Evolutionary conservation across 2,113 vertebrate genomes (phyloP), one percentile per base, ranked within the genome.

Genomic region (Perca schrenkii): DNA sequence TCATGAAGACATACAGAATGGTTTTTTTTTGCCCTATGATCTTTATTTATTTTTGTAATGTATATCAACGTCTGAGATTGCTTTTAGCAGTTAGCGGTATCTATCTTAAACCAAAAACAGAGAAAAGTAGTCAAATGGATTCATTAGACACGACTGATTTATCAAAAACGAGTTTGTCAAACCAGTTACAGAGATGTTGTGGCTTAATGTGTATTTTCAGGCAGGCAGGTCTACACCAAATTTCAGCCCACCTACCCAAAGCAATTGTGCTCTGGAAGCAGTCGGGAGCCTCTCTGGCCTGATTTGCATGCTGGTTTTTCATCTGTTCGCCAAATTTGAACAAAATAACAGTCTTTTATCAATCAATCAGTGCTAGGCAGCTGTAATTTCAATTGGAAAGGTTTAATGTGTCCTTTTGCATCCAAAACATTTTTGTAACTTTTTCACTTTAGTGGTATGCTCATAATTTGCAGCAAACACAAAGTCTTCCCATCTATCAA

Each of bases 261-360:
- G 56, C 58, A 54, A 84, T 68, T 49, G 25, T 72, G 61, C 31
- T 82, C 56, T 76, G 50, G 49, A 67, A 78, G 64, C 85, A 46
- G 79, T 82, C 22, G 57, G 79, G 53, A 84, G 78, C 47, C 61
- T 83, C 64, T 83, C 25, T 80, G 67, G 54, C 21, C 56, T 60
- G 77, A 85, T 87, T 89, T 90, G 58, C 78, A 64, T 77, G 78
- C 80, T 84, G 76, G 54, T 87, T 86, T 58, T 70, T 74, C 68
- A 74, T 82, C 75, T 81, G 53, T 74, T 79, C 47, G 21, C 54
- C 65, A 82, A 61, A 84, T 61, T 73, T 54, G 54, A 85, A 77
- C 61, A 72, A 68, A 80, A 75, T 71, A 82, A 62, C 60, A 77
- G 62, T 74, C 52, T 84, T 72, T 85, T 58, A 76, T 79, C 79